Conservation (phyloP, 2,113 vertebrate genomes). For the Epinephelus lanceolatus region DNA sequence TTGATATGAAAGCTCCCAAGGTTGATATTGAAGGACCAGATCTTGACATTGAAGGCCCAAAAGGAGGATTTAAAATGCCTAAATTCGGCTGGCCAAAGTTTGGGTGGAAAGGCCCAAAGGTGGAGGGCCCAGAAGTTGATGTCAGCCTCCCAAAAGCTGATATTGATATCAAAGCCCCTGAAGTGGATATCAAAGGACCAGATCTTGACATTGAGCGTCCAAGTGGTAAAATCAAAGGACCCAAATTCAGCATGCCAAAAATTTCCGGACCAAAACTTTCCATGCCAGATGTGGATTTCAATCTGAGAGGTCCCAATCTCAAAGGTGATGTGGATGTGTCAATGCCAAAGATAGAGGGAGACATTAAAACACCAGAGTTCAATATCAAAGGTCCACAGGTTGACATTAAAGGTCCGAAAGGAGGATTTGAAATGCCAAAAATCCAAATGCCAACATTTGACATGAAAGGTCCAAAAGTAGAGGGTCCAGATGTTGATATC, state of each 20-base stretch:
- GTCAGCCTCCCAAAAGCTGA: no score
- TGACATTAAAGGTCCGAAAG: not conserved
- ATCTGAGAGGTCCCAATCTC: slow-evolving; percentile 33
- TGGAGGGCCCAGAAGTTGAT: no score
- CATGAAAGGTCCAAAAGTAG: no score
- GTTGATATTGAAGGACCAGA: no score
- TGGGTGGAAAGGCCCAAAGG: no score
- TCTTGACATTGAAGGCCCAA: no score
- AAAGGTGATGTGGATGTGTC: slow-evolving; percentile 37
- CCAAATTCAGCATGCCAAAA: slow-evolving; percentile 26
- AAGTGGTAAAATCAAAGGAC: slow-evolving; percentile 38
- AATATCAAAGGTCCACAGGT: not conserved
- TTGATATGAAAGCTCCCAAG: no score
- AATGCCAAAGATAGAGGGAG: slow-evolving; percentile 39
- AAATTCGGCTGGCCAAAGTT: no score
- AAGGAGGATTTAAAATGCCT: no score
- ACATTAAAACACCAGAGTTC: not conserved
- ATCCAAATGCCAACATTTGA: slow-evolving; percentile 28
- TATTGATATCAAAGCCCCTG: no score
- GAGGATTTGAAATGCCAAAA: slow-evolving; percentile 38
- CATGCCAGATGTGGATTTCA: slow-evolving; percentile 25
- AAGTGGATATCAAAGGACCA: not conserved
- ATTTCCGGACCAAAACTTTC: slow-evolving; percentile 1
- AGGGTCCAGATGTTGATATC: not conserved
- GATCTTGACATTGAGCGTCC: slow-evolving; percentile 28